These are phyloP conservation scores for Camelus bactrianus DNA, from an alignment of 2,113 vertebrate genomes.

Conservation along the genomic window DNA sequence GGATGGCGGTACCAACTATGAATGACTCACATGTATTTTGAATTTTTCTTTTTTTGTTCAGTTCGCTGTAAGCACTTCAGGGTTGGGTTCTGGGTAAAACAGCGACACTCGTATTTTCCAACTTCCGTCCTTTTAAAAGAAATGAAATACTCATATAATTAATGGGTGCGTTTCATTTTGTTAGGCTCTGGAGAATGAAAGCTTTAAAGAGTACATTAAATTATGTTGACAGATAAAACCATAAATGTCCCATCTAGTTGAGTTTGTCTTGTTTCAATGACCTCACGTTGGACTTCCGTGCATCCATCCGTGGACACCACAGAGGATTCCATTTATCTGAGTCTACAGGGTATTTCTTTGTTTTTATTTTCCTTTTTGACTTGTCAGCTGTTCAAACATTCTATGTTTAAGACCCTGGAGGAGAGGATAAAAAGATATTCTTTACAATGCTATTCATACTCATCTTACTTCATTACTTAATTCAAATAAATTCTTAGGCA, in stretches of 20 bases:
- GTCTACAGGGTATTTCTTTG: too few relatives aligned
- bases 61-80: too few relatives aligned
- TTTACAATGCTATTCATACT: not conserved
- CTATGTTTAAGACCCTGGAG: not conserved
- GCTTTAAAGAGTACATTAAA: not conserved
- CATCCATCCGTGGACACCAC: not conserved
- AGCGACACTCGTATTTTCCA: not conserved
- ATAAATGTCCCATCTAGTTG: not conserved
- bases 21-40: too few relatives aligned
- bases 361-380: not conserved
- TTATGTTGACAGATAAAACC: not conserved
- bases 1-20: accelerated
- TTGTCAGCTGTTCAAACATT: not conserved
- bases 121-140: not conserved
- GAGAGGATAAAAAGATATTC: not conserved
- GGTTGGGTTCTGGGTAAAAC: not conserved
- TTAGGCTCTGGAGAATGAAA: not conserved
- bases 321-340: not conserved
- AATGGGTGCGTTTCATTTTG: not conserved
- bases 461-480: not conserved
- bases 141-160: not conserved
- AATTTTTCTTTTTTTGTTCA: not conserved
- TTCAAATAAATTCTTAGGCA: not conserved
- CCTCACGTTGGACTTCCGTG: not conserved
- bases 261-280: not conserved